Conservation (phyloP, 1,140 invertebrate genomes). For the Bilobella aurantiaca region DNA sequence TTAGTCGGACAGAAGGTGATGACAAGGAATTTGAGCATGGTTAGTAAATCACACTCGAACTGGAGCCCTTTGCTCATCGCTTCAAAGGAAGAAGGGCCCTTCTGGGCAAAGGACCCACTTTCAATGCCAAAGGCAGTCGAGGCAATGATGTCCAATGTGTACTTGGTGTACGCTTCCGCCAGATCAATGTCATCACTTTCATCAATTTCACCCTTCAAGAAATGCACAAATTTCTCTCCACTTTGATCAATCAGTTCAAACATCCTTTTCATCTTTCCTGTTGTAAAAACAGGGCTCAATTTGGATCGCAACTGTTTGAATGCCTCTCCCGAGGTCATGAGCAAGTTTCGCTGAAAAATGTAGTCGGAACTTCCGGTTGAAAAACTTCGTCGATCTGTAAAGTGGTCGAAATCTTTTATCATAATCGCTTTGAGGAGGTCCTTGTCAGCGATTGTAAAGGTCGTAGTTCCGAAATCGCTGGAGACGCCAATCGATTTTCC, state of each 20-base stretch:
- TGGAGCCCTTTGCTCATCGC: conserved; percentile 16
- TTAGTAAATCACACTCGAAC: not conserved
- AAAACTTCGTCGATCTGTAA: conserved; percentile 34
- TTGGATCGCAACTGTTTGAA: conserved; percentile 51
- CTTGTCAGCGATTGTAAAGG: conserved; percentile 41
- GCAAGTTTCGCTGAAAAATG: not conserved
- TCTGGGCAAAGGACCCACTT: conserved; percentile 10
- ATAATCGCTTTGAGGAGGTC: conserved; percentile 47
- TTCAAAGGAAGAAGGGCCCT: conserved; percentile 12
- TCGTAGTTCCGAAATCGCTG: conserved; percentile 17
- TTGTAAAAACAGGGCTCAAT: conserved; percentile 49
- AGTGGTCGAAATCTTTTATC: conserved; percentile 48
- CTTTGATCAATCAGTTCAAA: conserved; percentile 35
- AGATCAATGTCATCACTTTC: conserved; percentile 6
- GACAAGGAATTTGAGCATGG: not conserved
- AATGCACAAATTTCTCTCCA: not conserved
- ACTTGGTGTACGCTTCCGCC: conserved; percentile 25
- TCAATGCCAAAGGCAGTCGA: conserved; percentile 36
- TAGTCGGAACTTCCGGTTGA: not conserved
- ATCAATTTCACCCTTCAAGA: not conserved
- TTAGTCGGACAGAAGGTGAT: not conserved
- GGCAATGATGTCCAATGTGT: conserved; percentile 19
- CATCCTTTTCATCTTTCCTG: conserved; percentile 50
- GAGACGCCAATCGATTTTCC: not conserved
- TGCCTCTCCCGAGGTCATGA: conserved; percentile 38